Evolutionary conservation across 2,888 invertebrate species (phyloP), one percentile per base, ranked within the genome.

Genomic region (Elysia crispata): DNA sequence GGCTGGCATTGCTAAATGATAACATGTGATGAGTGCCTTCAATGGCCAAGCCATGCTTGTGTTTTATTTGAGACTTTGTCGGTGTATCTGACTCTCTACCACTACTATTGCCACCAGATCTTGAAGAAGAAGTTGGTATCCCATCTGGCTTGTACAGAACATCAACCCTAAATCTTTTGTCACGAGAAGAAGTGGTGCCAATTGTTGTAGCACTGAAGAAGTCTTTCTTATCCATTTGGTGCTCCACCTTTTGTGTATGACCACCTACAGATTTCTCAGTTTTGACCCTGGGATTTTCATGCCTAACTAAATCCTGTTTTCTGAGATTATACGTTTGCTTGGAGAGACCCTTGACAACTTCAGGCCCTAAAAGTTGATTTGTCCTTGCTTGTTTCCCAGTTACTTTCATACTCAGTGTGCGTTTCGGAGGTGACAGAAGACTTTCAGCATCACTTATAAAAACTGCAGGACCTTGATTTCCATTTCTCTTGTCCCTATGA

Each of bases 1-100:
- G 81, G 18, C 82, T 82, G 50, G 75, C 79, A 57, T 81, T 82
- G 18, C 80, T 82, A n/a, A 81, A 84, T 5, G 83, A 81, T 0
- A 79, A 33, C 50, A 54, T 66, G 15, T 54, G 76, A 41, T 41
- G 41, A 41, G 5, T 41, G 41, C 41, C 30, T 33, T 66, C 74
- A 49, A 74, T 41, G 28, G 50, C 72, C 5, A 74, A 31, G 18
- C 50, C 28, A 8, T 28, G 28, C 18, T 75, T 60, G 33, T 76
- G 70, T 64, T 64, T 69, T 8, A 28, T 25, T 30, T 18, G 54
- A 41, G 41, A 41, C 11, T 41, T 41, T 41, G 41, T 11, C 11
- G 41, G 41, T 41, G 41, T 41, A n/a, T 77, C 66, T 25, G 20
- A 41, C n/a, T 75, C 75, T n/a, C 50, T 62, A 23, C 66, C 31